Evolutionary conservation across 2,888 invertebrate genomes (phyloP), one percentile per base, ranked within the genome.

Genomic region (Cryptophagus acutangulus): DNA sequence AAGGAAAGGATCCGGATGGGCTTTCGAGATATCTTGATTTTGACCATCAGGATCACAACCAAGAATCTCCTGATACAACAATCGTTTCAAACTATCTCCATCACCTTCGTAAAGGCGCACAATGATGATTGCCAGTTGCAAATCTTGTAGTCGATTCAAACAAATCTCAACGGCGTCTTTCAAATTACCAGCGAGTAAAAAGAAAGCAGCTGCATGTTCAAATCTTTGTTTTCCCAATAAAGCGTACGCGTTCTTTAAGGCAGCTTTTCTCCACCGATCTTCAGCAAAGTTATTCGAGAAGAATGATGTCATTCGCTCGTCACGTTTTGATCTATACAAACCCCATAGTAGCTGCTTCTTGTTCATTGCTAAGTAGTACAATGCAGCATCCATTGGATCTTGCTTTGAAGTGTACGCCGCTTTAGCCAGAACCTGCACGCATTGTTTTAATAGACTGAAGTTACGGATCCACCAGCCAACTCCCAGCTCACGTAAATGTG

Each of bases 131-230:
- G 97, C 97, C 46, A 99, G 69, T 68, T 99, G 99, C 38, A 99
- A 75, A 70, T 99, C 99, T 58, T 92, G 85, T 38, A 99, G 71
- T 63, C 96, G 92, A 51, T 90, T 85, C 34, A 95, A 71, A 48
- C 92, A 84, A 15, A 93, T 88, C 83, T 97, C 95, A 38, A 99
- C 79, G 2, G 97, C 97, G 70, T 99, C 99, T 57, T 89, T 85
- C 17, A 99, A 71, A 18, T 92, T 87, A 14, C 93, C 94, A 14
- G 93, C 96, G 3, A 99, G 73, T 38, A 99, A 74, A 71, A 99
- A 99, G 74, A 99, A 99, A 0, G 96, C 99, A 0, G 96, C 97
- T 0, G 99, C 97, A 63, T 99, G 96, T 45, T 92, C 89, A 66
- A 97, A 99, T 35, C 96, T 70, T 69, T 99, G 97, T 62, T 90